Percentiles rank a stretch among this genome's conserved stretches.
These are phyloP conservation scores for Corythoichthys haematopterus DNA, from an alignment of 2,113 vertebrate species.

Conservation along the genomic window DNA sequence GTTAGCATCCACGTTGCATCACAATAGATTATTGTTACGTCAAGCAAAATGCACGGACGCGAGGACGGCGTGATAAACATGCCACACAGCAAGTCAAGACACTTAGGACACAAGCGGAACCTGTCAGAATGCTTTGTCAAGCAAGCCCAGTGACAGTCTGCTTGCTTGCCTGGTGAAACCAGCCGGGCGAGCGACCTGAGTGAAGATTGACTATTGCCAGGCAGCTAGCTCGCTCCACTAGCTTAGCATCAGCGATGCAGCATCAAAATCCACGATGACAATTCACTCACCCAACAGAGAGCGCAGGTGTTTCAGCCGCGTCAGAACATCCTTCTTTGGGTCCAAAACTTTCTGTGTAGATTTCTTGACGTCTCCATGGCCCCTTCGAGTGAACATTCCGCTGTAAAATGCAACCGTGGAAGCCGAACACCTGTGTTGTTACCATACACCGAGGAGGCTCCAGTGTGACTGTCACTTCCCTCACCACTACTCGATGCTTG, in stretches of 20 bases:
- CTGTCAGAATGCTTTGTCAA: constrained; percentile 14
- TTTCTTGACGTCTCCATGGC: constrained; percentile 96
- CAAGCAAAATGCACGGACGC: background rate
- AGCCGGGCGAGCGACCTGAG: background rate
- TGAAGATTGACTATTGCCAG: background rate
- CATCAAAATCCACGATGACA: constrained; percentile 44
- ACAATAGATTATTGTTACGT: constrained; percentile 6
- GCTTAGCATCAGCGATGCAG: constrained; percentile 40
- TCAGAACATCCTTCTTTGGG: constrained; percentile 93
- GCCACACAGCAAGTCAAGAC: background rate
- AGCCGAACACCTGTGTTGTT: constrained; percentile 60
- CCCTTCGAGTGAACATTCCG: constrained; percentile 92
- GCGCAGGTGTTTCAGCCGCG: constrained; percentile 91
- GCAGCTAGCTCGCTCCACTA: constrained; percentile 38
- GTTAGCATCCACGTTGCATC: constrained; percentile 47
- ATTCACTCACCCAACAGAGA: constrained; percentile 86
- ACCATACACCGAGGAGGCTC: constrained; percentile 63
- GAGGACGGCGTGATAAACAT: background rate
- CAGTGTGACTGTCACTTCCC: constrained; percentile 63
- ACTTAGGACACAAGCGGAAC: background rate
- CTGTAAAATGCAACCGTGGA: constrained; percentile 63
- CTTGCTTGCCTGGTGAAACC: constrained; percentile 26
- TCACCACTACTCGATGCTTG: constrained; percentile 46
- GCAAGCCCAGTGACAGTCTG: constrained; percentile 17
- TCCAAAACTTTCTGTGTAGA: constrained; percentile 99